These are phyloP conservation scores for Hirtodrosophila trivittata DNA, from an alignment of 2,888 invertebrate species.

Conservation along the genomic window DNA sequence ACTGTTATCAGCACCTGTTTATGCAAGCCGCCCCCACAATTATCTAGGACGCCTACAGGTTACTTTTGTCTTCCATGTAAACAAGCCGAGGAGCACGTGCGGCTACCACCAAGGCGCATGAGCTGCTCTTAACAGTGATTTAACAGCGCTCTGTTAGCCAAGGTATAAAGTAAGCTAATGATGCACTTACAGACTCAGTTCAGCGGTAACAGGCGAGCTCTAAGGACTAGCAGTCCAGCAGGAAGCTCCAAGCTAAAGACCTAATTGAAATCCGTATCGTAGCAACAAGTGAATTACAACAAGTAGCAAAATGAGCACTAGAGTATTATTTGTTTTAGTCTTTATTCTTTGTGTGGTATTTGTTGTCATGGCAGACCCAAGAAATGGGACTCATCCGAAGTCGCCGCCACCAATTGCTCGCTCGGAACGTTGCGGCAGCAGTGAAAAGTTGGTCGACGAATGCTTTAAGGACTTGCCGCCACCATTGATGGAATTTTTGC, in stretches of 20 bases:
- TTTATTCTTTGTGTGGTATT: conserved; percentile 11
- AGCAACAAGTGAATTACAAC: conserved; percentile 59
- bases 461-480: conserved; percentile 82
- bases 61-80: conserved; percentile 27
- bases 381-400: conserved; percentile 30
- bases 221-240: conserved; percentile 17
- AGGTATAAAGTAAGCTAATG: conserved; percentile 28
- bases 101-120: conserved; percentile 39
- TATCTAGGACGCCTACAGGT: neutral
- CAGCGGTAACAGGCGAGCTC: conserved; percentile 22
- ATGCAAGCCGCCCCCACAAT: neutral
- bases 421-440: conserved; percentile 76
- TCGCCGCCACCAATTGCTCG: conserved; percentile 20
- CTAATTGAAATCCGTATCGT: conserved; percentile 11
- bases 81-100: conserved; percentile 48
- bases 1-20: conserved; percentile 12
- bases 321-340: conserved; percentile 13
- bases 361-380: conserved; percentile 22
- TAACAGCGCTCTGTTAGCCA: conserved; percentile 39
- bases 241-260: neutral
- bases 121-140: conserved; percentile 38
- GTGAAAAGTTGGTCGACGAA: conserved; percentile 80
- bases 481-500: conserved; percentile 81
- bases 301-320: neutral
- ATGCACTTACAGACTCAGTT: conserved; percentile 38